Evolutionary conservation across 1,140 invertebrate species (phyloP).

Genomic region (Drosophila lowei): DNA sequence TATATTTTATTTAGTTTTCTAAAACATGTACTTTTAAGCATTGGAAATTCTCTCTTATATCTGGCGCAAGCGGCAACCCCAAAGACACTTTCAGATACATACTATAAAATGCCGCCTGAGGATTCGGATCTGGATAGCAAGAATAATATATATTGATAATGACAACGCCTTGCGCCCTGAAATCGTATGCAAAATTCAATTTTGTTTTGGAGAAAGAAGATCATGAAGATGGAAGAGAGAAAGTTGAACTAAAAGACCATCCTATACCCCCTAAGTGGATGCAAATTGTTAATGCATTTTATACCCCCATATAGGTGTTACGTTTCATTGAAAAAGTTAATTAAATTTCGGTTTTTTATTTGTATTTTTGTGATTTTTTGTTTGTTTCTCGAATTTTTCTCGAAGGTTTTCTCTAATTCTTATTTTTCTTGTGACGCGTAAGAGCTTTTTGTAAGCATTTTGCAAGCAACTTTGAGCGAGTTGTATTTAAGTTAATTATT

Average conservation of each 20-base stretch:
- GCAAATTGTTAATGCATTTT: constrained; percentile 57
- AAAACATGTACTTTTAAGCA: constrained; percentile 29
- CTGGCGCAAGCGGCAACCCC: constrained; percentile 60
- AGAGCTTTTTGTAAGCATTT: constrained; percentile 51
- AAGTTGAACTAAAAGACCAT: constrained; percentile 63
- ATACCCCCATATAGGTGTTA: constrained; percentile 47
- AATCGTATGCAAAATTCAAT: constrained; percentile 64
- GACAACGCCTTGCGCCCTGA: constrained; percentile 43
- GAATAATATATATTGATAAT: constrained; percentile 11
- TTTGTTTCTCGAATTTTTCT: constrained; percentile 49
- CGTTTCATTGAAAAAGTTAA: constrained; percentile 49
- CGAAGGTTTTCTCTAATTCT: constrained; percentile 21
- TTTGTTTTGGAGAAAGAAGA: constrained; percentile 50
- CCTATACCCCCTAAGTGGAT: constrained; percentile 23
- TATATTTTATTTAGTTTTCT: constrained; percentile 60
- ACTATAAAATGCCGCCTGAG: no score
- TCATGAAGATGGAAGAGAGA: constrained; percentile 13
- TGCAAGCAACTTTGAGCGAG: constrained; percentile 54
- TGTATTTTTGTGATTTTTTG: constrained; percentile 39
- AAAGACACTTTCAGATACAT: constrained; percentile 62
- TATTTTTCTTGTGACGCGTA: constrained; percentile 26
- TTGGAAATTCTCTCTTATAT: constrained; percentile 22
- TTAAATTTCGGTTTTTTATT: constrained; percentile 46
- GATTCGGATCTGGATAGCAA: no score
- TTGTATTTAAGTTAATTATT: constrained; percentile 64